phyloP scores from a whole-genome alignment of 2,797 vertebrate species.

The Tenualosa ilisha region DNA sequence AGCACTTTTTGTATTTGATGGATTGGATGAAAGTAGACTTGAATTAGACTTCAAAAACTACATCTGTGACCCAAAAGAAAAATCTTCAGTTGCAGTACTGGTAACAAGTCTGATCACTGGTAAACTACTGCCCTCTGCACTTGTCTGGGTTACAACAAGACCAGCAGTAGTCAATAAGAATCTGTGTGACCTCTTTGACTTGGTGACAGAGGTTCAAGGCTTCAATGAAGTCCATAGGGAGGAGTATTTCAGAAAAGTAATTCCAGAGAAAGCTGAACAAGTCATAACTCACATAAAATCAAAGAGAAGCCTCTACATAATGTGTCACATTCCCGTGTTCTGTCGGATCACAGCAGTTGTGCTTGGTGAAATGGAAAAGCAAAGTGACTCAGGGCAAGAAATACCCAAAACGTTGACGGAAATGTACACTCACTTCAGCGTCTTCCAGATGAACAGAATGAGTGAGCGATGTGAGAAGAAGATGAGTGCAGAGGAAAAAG shows the following conservation, averaged over 20 bases:
- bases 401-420: too few species aligned
- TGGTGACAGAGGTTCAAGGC: background rate
- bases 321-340: conserved; percentile 16
- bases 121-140: conserved; percentile 12
- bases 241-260: too few species aligned
- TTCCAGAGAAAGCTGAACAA: background rate
- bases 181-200: background rate
- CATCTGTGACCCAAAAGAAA: background rate
- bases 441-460: background rate
- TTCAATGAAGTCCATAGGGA: background rate
- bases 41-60: background rate
- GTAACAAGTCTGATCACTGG: conserved; percentile 2
- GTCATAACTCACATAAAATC: background rate
- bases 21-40: conserved; percentile 9
- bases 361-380: background rate
- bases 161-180: background rate
- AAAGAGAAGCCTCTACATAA: too few species aligned
- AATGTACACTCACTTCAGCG: too few species aligned
- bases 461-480: too few species aligned
- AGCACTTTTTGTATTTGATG: background rate
- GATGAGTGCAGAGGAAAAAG: background rate
- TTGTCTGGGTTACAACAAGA: conserved; percentile 8
- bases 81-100: background rate
- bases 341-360: background rate
- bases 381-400: too few species aligned